These are phyloP conservation scores for Buathra laborator DNA, from an alignment of 2,888 invertebrate species.

Conservation along the genomic window DNA sequence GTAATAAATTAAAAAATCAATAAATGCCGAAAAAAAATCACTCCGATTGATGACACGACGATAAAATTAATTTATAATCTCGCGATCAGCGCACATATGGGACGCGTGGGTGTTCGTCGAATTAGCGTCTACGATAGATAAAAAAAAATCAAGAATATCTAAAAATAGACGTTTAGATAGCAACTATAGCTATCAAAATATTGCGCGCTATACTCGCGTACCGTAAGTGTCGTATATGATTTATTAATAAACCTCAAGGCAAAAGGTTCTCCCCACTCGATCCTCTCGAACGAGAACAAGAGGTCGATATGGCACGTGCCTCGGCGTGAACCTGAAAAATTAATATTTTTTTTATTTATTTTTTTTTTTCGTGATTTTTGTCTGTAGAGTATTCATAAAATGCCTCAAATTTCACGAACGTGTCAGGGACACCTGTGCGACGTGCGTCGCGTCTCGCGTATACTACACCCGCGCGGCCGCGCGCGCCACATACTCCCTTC, in stretches of 20 bases:
- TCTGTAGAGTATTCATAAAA: not conserved
- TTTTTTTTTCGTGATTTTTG: not conserved
- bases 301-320: slow-evolving; percentile 33
- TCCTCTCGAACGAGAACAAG: not conserved
- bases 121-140: not conserved
- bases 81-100: not conserved
- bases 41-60: not conserved
- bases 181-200: slow-evolving; percentile 2
- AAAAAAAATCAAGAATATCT: slow-evolving; percentile 34
- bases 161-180: slow-evolving; percentile 38
- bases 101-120: not conserved
- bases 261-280: slow-evolving; percentile 4
- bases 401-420: not conserved
- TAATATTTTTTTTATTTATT: not conserved
- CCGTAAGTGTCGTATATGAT: slow-evolving; percentile 23
- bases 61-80: not conserved
- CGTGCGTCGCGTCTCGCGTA: slow-evolving; percentile 24
- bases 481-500: not conserved
- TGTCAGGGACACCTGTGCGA: slow-evolving; percentile 4
- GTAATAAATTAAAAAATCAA: not conserved
- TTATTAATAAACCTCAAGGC: slow-evolving; percentile 51
- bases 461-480: not conserved
- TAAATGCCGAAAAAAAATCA: not conserved
- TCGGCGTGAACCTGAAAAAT: not conserved
- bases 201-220: not conserved